Evolutionary conservation across 2,113 vertebrate genomes (phyloP), one percentile per base, ranked within the genome.

Genomic region (Gallinago undulata): DNA sequence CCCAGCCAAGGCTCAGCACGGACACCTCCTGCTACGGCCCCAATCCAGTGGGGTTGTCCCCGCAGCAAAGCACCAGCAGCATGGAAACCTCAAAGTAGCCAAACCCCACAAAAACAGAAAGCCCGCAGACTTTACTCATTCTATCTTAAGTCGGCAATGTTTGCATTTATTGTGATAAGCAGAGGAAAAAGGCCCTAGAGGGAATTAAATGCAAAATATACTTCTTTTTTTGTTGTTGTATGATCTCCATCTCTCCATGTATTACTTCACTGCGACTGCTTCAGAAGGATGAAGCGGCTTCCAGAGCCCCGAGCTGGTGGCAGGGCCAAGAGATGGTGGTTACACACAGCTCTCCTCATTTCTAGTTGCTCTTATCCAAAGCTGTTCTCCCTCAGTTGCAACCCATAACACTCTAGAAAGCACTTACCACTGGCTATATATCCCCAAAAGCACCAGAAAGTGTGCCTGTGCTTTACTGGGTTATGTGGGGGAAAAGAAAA

Each of bases 31-130:
- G n/a, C 74, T 5, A 4, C 2, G 1, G 35, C 56, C 51, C 64
- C 4, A 39, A 24, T 7, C 10, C 2, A 2, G 39, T 18, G 21
- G 4, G 28, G 31, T 39, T 23, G 37, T 6, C 13, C n/a, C 7
- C 6, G 1, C 17, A 35, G 27, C n/a, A 9, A 31, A 41, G 45
- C 4, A 0, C 22, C 47, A 22, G 16, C 43, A 2, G 3, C 33
- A 47, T 30, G 3, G 23, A 56, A 67, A 25, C 23, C 79, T 66
- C 60, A 12, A 10, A 53, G 81, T 11, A 6, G 59, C 45, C 83
- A 27, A 55, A 15, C 13, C 4, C 1, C 33, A 25, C n/a, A 15
- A 19, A 31, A 45, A 30, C 18, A 41, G 22, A 23, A 33, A 37
- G 63, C 75, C 37, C 6, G 2, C 5, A 22, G 35, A 7, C 45